Evolutionary conservation across 2,797 vertebrate species (phyloP), one percentile per base, ranked within the genome.

Genomic region (Sylvilagus floridanus): DNA sequence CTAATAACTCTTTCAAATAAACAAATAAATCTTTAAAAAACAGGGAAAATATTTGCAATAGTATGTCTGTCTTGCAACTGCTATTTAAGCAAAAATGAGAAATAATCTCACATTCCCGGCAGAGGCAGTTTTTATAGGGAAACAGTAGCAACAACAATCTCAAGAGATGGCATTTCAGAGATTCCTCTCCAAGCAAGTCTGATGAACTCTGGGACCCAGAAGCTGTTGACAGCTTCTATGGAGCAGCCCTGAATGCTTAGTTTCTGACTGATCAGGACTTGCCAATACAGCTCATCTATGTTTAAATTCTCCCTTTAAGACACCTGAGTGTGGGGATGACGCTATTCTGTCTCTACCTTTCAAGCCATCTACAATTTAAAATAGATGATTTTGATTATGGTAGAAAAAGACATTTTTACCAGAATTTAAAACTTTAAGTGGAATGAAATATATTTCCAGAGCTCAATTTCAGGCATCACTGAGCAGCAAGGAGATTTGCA

Each of bases 401-500:
- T 35, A 47, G 69, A 90, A 91, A 84, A 50, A 92, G 16, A 6
- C 63, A 91, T 69, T 91, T 94, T 84, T 79, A 68, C 50, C 84
- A 71, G 14, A 93, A 96, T 88, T 86, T 91, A 94, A 96, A 84
- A 85, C 54, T 87, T 69, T 60, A 88, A 91, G 68, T 57, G 19
- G 10, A 88, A 91, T 68, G 30, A 96, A 91, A 94, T 96, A 73
- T 72, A 7, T 57, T 65, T 93, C 50, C 57, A 63, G 2, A 35
- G 63, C 30, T 77, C 84, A 94, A 84, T 95, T 97, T 96, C 63
- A 94, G n/a, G 84, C 94, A 77, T 94, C 86, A 81, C 32, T 89
- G 76, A 95, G 14, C 75, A 85, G 26, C 12, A 54, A 50, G 24
- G 42, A 50, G 32, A 84, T 69, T 24, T 72, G 5, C 8, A n/a